phyloP scores from a whole-genome alignment of 2,797 vertebrate genomes.

The Sebastolobus altivelis region DNA sequence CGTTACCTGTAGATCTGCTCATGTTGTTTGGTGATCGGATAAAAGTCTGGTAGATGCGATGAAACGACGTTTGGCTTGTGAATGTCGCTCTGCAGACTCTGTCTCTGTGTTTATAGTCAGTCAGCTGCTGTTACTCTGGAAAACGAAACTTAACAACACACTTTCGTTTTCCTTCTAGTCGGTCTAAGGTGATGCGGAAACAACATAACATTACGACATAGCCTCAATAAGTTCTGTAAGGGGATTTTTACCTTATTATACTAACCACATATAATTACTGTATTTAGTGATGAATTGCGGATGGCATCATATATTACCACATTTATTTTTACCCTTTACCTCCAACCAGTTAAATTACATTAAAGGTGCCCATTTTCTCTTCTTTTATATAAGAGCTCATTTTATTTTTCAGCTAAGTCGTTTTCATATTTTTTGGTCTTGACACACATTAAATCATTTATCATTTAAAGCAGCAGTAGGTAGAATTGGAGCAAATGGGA shows the following conservation, averaged over 20 bases:
- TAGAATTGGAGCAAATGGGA: no score
- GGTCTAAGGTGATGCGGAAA: no score
- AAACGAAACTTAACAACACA: conserved; percentile 66
- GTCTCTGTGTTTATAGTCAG: background rate
- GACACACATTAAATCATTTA: background rate
- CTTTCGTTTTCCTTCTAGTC: conserved; percentile 49
- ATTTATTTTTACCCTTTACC: background rate
- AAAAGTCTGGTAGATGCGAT: fast-evolving
- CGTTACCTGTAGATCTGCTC: conserved; percentile 49
- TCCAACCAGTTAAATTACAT: background rate
- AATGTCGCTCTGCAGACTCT: background rate
- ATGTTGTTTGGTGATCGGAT: conserved; percentile 28
- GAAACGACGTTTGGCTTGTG: background rate
- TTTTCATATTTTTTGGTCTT: background rate
- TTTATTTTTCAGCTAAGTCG: background rate
- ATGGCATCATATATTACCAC: background rate
- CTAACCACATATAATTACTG: background rate
- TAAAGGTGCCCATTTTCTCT: no score
- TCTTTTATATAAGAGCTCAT: background rate
- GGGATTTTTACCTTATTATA: background rate
- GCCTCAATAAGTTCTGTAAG: no score
- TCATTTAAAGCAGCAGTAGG: background rate
- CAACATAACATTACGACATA: background rate
- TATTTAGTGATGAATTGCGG: no score
- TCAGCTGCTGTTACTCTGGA: background rate